Base-by-base conservation (phyloP, 2,113 vertebrate species). In the Platycercus adscitus region DNA sequence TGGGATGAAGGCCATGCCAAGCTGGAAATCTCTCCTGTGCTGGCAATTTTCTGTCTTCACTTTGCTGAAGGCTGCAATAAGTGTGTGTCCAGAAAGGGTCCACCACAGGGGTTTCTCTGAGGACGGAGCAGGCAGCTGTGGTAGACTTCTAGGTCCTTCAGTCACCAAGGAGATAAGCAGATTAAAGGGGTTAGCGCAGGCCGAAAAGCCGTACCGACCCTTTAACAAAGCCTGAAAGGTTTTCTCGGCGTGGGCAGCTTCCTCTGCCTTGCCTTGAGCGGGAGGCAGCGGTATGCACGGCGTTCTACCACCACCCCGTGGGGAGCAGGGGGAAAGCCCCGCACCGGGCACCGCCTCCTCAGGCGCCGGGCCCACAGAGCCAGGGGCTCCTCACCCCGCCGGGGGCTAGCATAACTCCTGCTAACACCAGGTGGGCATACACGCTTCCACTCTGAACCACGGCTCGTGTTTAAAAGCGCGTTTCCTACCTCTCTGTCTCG, bases 11-110 rank as follows among this genome's bases (percentile, higher is more conserved):
- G 21, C 33, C 26, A 18, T 17, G 21, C 15, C 23, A 78, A 46
- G 17, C 19, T n/a, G 26, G n/a, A 78, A 83, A 52, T 14, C 13
- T 2, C 17, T 70, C 58, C 29, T 18, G 25, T 2, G 1, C 35
- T 2, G 4, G 16, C 13, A 11, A 9, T 73, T 69, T 63, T 44
- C n/a, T 61, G 5, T 18, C 19, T 66, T 65, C 18, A 3, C 6
- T 31, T n/a, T 7, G 33, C 8, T 35, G 33, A 41, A 43, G 11
- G 11, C 15, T 41, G 37, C 53, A 37, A 5, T 8, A 10, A 50
- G 10, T 0, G 5, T 6, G 9, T 0, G 0, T n/a, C 11, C 64
- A 49, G 55, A 68, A 44, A 68, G 7, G 0, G 4, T 14, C 18
- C 17, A 5, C 24, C 16, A 5, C 44, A 0, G 1, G 3, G 9